Base-by-base conservation (phyloP, 2,113 vertebrate species). In the Shinisaurus crocodilurus region DNA sequence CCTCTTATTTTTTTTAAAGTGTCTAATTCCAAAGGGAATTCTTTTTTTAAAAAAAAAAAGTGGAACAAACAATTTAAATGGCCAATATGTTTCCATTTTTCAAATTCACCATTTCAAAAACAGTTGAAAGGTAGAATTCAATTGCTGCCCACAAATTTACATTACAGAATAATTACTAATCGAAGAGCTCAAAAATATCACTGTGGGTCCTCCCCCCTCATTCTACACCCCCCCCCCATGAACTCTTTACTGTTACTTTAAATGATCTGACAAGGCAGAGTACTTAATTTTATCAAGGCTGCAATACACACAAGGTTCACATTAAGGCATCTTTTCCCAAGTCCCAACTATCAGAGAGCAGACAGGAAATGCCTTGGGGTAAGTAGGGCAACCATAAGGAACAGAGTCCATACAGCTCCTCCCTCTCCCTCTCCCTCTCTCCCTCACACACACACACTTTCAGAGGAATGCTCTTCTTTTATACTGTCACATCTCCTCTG, bases 221-320 rank as follows among this genome's bases (percentile, higher is more conserved):
- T 29, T 48, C 20, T 25, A 16, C n/a, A n/a, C n/a, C n/a, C n/a
- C n/a, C 50, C 6, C 27, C 50, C 18, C 34, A 27, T 48, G 8
- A 60, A 15, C 70, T 76, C 34, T 60, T 34, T 86, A 37, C 72
- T 87, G 32, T 86, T 86, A 8, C 23, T 86, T 75, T 76, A 86
- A 86, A 60, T 60, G n/a, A 75, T 60, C 12, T 75, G 70, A 50
- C 70, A 32, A 43, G 37, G 48, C 72, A 57, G 54, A 29, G 15
- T 60, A 43, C 60, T 87, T 87, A 65, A 77, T 87, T 87, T 87
- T 87, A 87, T 77, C 74, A 77, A 63, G 16, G 74, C 13, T 63
- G 37, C 2, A 40, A 16, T 75, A 63, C 54, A n/a, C 69, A 83
- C 81, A 67, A 85, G 37, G 34, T 77, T 89, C 48, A 43, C 43